Base-by-base conservation (phyloP, 1,140 invertebrate species). In the Parasteatoda tepidariorum region DNA sequence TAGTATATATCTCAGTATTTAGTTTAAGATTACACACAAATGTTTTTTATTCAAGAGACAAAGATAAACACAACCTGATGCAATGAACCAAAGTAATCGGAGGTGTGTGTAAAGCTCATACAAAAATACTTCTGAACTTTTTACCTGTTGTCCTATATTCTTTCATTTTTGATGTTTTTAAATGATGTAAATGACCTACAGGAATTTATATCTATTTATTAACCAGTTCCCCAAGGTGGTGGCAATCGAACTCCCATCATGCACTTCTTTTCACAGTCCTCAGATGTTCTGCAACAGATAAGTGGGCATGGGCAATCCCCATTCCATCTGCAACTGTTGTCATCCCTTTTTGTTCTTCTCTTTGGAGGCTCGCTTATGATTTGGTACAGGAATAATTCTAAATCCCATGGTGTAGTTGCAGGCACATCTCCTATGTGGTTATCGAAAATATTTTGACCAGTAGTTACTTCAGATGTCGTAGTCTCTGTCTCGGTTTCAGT, bases 301-400 rank as follows among this genome's bases (percentile, higher is more conserved):
- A 24, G 81, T n/a, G 81, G 81, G 6, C 81, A 83, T 1, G 81
- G 81, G n/a, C 81, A 83, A 15, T 83, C 81, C 0, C 81, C 81
- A 34, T 83, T 83, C 81, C 81, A 83, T 7, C 26, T 15, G 26
- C 81, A 83, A 24, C 33, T 54, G 0, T 30, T 3, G 0, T 7
- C 54, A 30, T 78, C 59, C 7, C 55, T 75, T 67, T 31, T 18
- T n/a, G 2, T 22, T 11, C 41, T 0, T 11, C 15, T 54, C 2
- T 4, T n/a, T 5, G 22, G 13, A 26, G 24, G 28, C 68, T 55
- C 38, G n/a, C n/a, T n/a, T 15, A 71, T 2, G 3, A 82, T 71
- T 0, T 54, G 66, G 28, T 82, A 82, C 0, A 82, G 66, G 24
- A 70, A 82, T 7, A 41, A 61, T 38, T 24, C 18, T 33, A 82